Evolutionary conservation across 2,888 invertebrate species (phyloP).

Genomic region (Galerucella calmariensis): DNA sequence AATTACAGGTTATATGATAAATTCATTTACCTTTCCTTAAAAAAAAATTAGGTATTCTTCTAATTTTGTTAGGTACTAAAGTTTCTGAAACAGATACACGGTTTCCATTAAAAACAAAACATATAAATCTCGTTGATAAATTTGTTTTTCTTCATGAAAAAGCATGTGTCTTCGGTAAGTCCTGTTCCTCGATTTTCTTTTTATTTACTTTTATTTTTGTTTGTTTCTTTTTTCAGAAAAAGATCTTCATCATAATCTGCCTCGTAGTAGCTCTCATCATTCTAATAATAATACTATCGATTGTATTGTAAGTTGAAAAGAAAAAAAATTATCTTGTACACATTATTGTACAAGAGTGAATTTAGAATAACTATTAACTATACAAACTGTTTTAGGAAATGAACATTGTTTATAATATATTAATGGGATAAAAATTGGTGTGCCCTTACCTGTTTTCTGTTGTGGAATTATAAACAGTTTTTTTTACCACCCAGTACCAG

Average conservation of each 20-base stretch:
- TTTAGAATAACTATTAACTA: constrained; percentile 17
- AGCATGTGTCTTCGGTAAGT: constrained; percentile 25
- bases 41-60: no score
- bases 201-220: constrained; percentile 68
- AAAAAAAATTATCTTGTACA: constrained; percentile 22
- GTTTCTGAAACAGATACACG: no score
- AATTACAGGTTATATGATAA: no score
- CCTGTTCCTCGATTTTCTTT: constrained; percentile 39
- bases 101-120: no score
- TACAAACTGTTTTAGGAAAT: constrained; percentile 32
- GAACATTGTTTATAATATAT: constrained; percentile 35
- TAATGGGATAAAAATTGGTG: constrained; percentile 31
- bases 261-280: constrained; percentile 81
- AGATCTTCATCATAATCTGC: constrained; percentile 89
- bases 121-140: neutral
- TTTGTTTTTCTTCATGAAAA: constrained; percentile 3
- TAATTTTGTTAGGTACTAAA: no score
- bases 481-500: constrained; percentile 22
- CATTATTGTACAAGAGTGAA: constrained; percentile 2
- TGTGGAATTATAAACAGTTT: constrained; percentile 26
- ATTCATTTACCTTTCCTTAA: no score
- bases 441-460: constrained; percentile 22
- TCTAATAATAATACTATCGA: constrained; percentile 77
- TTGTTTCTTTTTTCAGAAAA: constrained; percentile 82
- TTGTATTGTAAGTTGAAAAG: constrained; percentile 48